These are phyloP conservation scores for Netelia fuscicornis DNA, from an alignment of 2,888 invertebrate species.

Conservation along the genomic window DNA sequence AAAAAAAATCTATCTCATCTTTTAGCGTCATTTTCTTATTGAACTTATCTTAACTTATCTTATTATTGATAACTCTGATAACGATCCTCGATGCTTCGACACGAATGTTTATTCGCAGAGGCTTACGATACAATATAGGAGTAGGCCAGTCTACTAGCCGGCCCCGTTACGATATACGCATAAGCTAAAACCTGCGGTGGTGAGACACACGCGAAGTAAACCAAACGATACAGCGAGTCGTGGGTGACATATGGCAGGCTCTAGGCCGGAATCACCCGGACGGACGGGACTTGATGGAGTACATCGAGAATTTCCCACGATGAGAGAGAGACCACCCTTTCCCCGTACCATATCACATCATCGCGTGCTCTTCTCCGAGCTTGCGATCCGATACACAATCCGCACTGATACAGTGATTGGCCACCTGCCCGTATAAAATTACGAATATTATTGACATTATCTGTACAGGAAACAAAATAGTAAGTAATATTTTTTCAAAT, in stretches of 20 bases:
- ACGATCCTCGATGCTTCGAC: neutral
- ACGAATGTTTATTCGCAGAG: neutral
- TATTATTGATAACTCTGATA: neutral
- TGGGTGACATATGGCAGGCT: conserved; percentile 82
- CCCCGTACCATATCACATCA: conserved; percentile 26
- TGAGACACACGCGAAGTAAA: conserved; percentile 51
- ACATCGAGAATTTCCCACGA: conserved; percentile 75
- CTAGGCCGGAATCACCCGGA: conserved; percentile 80
- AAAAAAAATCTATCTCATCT: neutral
- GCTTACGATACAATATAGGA: conserved; percentile 11
- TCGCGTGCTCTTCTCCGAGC: conserved; percentile 47
- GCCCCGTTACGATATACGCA: conserved; percentile 8
- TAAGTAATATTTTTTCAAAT: neutral
- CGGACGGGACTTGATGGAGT: conserved; percentile 81
- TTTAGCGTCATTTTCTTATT: neutral
- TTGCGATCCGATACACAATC: neutral
- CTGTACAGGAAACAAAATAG: neutral
- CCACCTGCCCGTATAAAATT: neutral
- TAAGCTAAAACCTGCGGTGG: conserved; percentile 33
- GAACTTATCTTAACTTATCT: neutral
- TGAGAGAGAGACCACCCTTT: conserved; percentile 45
- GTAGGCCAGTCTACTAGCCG: neutral
- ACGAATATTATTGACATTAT: neutral
- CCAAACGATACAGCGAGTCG: conserved; percentile 73
- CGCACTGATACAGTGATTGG: conserved; percentile 23